Percentiles rank a stretch among this genome's conserved stretches.
Conservation (phyloP, 2,113 vertebrate species). For the Xyliphius kryptos region DNA sequence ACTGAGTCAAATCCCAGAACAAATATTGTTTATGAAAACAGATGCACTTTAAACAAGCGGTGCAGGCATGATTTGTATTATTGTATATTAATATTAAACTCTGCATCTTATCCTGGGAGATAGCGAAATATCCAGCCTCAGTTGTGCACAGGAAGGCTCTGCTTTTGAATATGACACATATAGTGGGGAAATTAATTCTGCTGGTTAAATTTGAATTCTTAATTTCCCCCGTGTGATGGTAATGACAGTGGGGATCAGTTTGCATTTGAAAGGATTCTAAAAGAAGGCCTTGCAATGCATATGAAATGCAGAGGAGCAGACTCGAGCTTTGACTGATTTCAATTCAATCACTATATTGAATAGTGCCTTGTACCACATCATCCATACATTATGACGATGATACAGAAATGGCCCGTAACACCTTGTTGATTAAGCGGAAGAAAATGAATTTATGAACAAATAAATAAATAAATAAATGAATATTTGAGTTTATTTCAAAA, state of each 20-base stretch:
- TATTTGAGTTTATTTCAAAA: no score
- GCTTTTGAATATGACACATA: conserved; percentile 11
- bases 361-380: not conserved
- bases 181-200: conserved; percentile 25
- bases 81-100: not conserved
- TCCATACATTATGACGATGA: not conserved
- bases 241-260: conserved; percentile 18
- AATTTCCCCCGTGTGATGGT: conserved; percentile 23
- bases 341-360: not conserved
- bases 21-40: conserved; percentile 2
- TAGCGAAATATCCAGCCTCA: conserved; percentile 1
- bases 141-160: not conserved
- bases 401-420: no score
- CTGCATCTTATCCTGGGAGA: not conserved
- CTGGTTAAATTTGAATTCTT: conserved; percentile 35
- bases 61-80: not conserved
- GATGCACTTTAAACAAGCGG: not conserved
- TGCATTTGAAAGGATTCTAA: conserved; percentile 38
- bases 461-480: no score
- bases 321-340: conserved; percentile 1
- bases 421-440: no score
- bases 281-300: conserved; percentile 25
- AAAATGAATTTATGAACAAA: no score
- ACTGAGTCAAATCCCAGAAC: not conserved
- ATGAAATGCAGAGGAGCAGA: conserved; percentile 17